phyloP scores from a whole-genome alignment of 2,113 vertebrate species.

The Heliornis fulica region DNA sequence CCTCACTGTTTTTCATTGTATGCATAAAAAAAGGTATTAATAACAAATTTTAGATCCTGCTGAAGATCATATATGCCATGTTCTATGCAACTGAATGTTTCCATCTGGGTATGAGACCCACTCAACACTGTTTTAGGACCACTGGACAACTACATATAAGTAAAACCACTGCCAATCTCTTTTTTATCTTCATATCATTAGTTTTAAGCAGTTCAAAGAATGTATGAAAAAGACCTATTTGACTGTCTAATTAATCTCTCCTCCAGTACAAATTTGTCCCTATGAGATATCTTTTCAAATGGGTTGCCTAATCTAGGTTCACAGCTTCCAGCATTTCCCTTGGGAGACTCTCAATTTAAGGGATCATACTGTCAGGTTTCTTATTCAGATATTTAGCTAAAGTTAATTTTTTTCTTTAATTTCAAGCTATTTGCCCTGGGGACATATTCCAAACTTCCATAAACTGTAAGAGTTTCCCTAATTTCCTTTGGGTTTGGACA shows the following conservation, averaged over 20 bases:
- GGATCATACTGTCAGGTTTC: background rate
- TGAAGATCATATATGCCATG: background rate
- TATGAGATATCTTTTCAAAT: background rate
- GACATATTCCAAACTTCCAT: background rate
- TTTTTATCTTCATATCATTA: background rate
- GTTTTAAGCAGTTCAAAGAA: background rate
- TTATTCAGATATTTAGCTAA: constrained; percentile 17
- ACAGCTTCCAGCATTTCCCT: background rate
- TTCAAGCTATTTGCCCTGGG: background rate
- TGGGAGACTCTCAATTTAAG: constrained; percentile 1
- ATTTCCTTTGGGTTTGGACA: constrained; percentile 24
- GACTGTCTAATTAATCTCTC: background rate
- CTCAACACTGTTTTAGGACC: background rate
- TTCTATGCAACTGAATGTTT: background rate
- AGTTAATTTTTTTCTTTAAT: background rate
- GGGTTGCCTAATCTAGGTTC: background rate
- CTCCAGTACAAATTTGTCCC: background rate
- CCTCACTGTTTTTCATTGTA: background rate
- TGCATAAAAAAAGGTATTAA: background rate
- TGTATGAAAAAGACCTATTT: background rate
- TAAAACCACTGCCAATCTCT: background rate
- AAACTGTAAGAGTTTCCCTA: background rate
- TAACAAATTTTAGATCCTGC: background rate
- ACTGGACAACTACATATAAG: background rate
- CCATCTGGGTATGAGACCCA: background rate